Conservation (phyloP, 1,140 invertebrate genomes). For the Megalonaias nervosa region DNA sequence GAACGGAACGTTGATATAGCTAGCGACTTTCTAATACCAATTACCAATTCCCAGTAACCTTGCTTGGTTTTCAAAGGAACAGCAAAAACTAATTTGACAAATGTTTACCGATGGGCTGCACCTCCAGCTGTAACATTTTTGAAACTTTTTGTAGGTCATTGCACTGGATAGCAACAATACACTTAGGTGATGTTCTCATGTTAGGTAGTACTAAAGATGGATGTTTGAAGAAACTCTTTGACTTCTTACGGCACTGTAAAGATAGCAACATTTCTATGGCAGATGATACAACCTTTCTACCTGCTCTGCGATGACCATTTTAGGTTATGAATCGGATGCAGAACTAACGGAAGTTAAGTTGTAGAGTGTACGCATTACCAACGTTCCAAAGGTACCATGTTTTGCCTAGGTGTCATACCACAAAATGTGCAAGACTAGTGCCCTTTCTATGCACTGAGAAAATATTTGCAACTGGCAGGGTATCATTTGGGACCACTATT, state of each 20-base stretch:
- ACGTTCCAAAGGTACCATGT: too few species aligned
- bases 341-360: too few species aligned
- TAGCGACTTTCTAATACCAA: constrained; percentile 23
- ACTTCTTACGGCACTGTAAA: neutral
- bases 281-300: neutral
- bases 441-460: too few species aligned
- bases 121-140: constrained; percentile 19
- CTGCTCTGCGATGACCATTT: neutral
- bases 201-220: neutral
- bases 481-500: too few species aligned
- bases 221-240: neutral
- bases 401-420: too few species aligned
- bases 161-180: constrained; percentile 16
- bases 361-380: too few species aligned
- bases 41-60: constrained; percentile 29
- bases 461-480: too few species aligned
- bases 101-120: constrained; percentile 16
- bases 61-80: constrained; percentile 37
- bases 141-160: constrained; percentile 32
- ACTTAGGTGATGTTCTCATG: constrained; percentile 34
- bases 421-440: too few species aligned
- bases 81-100: constrained; percentile 21
- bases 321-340: constrained; percentile 1
- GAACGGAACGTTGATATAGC: constrained; percentile 33
- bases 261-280: constrained; percentile 2